phyloP scores from a whole-genome alignment of 1,140 invertebrate species.

The Ptiloglossa arizonensis region DNA sequence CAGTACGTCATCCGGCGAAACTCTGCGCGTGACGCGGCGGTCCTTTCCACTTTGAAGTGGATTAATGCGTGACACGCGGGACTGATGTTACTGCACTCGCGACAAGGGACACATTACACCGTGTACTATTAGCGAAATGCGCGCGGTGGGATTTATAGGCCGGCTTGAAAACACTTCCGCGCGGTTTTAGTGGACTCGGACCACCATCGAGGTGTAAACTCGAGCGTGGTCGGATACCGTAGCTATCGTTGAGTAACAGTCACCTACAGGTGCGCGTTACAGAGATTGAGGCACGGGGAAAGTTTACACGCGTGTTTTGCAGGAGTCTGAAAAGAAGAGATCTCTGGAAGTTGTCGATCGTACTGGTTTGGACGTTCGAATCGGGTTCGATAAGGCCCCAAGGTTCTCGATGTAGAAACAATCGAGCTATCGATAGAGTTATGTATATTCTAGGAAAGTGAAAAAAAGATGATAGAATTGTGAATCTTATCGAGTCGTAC shows the following conservation, averaged over 20 bases:
- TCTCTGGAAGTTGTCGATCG: no score
- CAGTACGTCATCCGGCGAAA: conserved; percentile 62
- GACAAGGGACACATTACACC: conserved; percentile 29
- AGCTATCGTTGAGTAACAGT: no score
- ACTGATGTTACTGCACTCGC: conserved; percentile 33
- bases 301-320: no score
- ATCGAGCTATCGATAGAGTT: no score
- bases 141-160: conserved; percentile 17
- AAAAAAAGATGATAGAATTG: no score
- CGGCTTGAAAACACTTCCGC: conserved; percentile 5
- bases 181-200: background rate
- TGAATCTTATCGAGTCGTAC: no score
- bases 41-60: conserved; percentile 55
- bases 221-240: background rate
- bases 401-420: no score
- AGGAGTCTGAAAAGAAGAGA: no score
- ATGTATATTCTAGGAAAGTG: no score
- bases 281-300: no score
- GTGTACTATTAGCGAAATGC: conserved; percentile 39
- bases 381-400: no score
- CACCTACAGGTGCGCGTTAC: background rate
- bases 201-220: background rate
- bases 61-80: conserved; percentile 54
- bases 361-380: no score
- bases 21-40: conserved; percentile 55